These are phyloP conservation scores for Parus major DNA, from an alignment of 2,113 vertebrate genomes.

Conservation along the genomic window DNA sequence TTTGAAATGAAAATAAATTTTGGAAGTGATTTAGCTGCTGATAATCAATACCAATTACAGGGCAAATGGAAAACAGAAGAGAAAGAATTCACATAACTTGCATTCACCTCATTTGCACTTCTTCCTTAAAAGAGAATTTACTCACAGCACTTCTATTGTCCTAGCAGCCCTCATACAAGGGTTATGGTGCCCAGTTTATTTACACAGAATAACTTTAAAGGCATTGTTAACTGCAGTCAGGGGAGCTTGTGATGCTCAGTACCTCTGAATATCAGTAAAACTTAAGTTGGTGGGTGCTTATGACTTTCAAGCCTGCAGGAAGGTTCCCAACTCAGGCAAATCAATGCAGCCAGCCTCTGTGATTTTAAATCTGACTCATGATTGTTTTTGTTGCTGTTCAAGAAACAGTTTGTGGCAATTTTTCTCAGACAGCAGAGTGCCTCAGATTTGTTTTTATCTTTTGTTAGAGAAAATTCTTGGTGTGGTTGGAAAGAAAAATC, in stretches of 20 bases:
- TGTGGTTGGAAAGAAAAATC: conserved; percentile 32
- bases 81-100: not conserved
- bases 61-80: not conserved
- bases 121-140: not conserved
- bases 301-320: not conserved
- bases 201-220: not conserved
- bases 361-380: not conserved
- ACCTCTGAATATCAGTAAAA: not conserved
- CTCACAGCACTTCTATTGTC: not conserved
- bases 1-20: not conserved
- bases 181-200: not conserved
- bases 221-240: not conserved
- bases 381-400: not conserved
- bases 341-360: not conserved
- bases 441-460: not conserved
- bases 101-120: not conserved
- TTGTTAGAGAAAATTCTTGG: not conserved
- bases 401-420: not conserved
- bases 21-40: not conserved
- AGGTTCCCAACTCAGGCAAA: not conserved
- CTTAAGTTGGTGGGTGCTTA: not conserved
- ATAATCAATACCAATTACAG: not conserved
- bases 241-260: not conserved
- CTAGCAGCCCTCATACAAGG: not conserved
- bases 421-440: not conserved